Evolutionary conservation across 2,113 vertebrate genomes (phyloP).

Genomic region (Suncus etruscus): DNA sequence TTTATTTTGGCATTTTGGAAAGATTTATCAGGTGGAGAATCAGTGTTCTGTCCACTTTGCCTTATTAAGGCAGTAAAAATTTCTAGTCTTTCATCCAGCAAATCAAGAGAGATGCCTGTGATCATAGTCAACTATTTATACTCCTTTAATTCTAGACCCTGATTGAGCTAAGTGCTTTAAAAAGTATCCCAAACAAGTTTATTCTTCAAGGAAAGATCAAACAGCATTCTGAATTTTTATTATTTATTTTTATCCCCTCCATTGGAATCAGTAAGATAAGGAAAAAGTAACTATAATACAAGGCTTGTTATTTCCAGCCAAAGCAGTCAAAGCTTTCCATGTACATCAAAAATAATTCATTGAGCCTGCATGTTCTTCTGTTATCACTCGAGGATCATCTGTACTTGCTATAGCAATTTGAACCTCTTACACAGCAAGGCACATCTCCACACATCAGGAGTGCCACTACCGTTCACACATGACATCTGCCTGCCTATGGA

Average conservation of each 20-base stretch:
- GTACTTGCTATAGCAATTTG: neutral
- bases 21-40: conserved; percentile 55
- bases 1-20: conserved; percentile 70
- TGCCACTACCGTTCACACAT: neutral
- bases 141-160: conserved; percentile 26
- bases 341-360: neutral
- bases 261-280: neutral
- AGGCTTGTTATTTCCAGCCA: conserved; percentile 19
- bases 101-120: conserved; percentile 33
- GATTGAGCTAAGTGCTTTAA: conserved; percentile 30
- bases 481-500: neutral
- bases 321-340: neutral
- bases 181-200: neutral
- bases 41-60: conserved; percentile 51
- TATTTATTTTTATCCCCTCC: neutral
- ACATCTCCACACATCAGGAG: conserved; percentile 16
- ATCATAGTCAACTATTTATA: neutral
- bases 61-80: conserved; percentile 58
- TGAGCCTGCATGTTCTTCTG: neutral
- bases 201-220: conserved; percentile 49
- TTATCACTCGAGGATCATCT: neutral
- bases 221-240: neutral
- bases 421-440: neutral
- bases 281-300: neutral
- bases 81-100: conserved; percentile 61